Conservation (phyloP, 37 sponge, comb jelly and placozoan genomes). For the Beroe forskalii region DNA sequence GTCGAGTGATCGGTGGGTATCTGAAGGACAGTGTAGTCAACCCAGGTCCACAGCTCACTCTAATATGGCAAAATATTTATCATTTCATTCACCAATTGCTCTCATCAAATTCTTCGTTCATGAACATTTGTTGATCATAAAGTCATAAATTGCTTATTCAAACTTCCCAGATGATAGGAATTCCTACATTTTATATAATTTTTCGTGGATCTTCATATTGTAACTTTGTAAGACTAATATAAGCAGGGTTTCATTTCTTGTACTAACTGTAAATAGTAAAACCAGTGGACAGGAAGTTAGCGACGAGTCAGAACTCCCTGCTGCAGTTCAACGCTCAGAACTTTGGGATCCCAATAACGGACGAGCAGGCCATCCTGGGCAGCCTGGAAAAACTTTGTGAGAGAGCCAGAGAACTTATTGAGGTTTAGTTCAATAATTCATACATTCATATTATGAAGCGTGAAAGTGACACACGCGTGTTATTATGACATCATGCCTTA, state of each 20-base stretch:
- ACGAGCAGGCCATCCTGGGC: conserved; percentile 56
- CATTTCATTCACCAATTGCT: too few species aligned
- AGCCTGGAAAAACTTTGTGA: conserved; percentile 28
- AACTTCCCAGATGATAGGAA: too few species aligned
- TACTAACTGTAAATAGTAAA: conserved; percentile 47
- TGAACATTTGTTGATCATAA: too few species aligned
- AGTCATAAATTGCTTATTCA: too few species aligned
- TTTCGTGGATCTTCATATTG: too few species aligned
- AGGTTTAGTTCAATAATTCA: conserved; percentile 16
- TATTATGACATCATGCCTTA: not conserved
- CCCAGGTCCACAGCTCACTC: not conserved
- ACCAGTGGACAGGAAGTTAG: conserved; percentile 15
- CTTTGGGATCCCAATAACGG: conserved; percentile 57
- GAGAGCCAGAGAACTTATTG: conserved; percentile 40
- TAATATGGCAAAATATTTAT: too few species aligned
- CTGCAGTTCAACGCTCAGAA: conserved; percentile 41
- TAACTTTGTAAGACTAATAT: too few species aligned
- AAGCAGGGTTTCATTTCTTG: too few species aligned
- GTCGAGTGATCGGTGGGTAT: not conserved
- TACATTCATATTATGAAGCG: not conserved
- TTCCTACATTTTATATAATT: too few species aligned
- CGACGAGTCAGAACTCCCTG: conserved; percentile 31
- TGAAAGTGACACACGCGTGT: not conserved
- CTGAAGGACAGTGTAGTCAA: not conserved
- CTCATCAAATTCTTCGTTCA: too few species aligned